phyloP scores from a whole-genome alignment of 2,888 invertebrate species.

The Cosmopolites sordidus region DNA sequence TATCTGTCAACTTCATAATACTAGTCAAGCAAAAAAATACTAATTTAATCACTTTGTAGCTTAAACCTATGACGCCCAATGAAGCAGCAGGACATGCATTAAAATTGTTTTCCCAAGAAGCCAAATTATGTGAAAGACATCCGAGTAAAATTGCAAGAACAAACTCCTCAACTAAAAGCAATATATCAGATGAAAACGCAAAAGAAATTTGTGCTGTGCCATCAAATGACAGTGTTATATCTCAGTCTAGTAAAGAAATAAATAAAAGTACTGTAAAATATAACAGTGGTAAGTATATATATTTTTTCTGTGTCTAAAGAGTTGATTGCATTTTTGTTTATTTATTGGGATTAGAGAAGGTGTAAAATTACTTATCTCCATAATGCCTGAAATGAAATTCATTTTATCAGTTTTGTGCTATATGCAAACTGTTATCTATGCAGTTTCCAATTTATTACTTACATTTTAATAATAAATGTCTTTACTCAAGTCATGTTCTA shows the following conservation, averaged over 20 bases:
- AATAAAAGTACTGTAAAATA: slow-evolving; percentile 32
- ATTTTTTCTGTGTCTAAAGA: no score
- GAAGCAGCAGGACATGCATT: slow-evolving; percentile 88
- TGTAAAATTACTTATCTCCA: no score
- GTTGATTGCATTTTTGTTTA: no score
- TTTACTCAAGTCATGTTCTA: no score
- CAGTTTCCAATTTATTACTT: no score
- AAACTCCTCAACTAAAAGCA: slow-evolving; percentile 29
- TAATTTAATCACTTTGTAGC: no score
- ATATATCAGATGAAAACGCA: slow-evolving; percentile 6
- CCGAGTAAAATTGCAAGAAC: slow-evolving; percentile 70
- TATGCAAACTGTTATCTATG: no score
- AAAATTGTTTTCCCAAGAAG: slow-evolving; percentile 79
- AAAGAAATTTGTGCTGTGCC: slow-evolving; percentile 29
- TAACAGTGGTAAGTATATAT: slow-evolving; percentile 32
- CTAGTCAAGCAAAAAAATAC: slow-evolving; percentile 10
- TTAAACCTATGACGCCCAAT: slow-evolving; percentile 73
- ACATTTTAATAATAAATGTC: no score
- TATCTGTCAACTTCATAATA: neutral
- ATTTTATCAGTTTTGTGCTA: neutral
- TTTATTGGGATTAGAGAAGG: no score
- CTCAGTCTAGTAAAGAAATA: slow-evolving; percentile 34
- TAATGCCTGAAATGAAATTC: no score
- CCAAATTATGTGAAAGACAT: slow-evolving; percentile 74
- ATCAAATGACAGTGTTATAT: slow-evolving; percentile 36